phyloP scores from a whole-genome alignment of 2,797 vertebrate species.

The Ctenopoma multispine region DNA sequence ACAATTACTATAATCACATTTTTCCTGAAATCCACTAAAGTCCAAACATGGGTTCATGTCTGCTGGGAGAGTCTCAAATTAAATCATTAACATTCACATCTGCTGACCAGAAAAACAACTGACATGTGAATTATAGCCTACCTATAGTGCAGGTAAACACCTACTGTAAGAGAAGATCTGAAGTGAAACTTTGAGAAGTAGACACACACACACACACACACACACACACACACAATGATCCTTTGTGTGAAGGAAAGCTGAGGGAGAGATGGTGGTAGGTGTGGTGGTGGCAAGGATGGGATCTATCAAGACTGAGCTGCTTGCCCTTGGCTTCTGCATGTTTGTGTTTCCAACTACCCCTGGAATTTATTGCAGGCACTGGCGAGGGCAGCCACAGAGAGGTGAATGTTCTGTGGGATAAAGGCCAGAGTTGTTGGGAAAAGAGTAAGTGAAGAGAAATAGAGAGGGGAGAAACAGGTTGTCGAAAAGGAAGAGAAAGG shows the following conservation, averaged over 20 bases:
- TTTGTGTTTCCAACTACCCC: constrained; percentile 87
- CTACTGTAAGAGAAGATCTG: constrained; percentile 32
- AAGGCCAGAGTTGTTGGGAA: constrained; percentile 79
- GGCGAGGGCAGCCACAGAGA: constrained; percentile 67
- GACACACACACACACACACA: constrained; percentile 6
- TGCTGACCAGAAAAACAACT: constrained; percentile 71
- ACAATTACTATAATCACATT: constrained; percentile 84
- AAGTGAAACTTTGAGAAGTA: constrained; percentile 48
- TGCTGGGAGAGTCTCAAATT: constrained; percentile 78
- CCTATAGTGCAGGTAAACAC: constrained; percentile 55
- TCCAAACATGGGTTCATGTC: constrained; percentile 77
- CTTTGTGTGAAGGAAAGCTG: constrained; percentile 56
- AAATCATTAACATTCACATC: constrained; percentile 77
- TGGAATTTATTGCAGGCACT: constrained; percentile 86
- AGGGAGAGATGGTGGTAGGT: constrained; percentile 41
- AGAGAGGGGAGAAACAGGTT: constrained; percentile 37
- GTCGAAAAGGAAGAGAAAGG: constrained; percentile 47
- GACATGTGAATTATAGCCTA: constrained; percentile 45
- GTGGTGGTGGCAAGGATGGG: constrained; percentile 46
- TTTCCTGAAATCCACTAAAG: constrained; percentile 72
- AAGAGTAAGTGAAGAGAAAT: constrained; percentile 38
- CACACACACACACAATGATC: constrained; percentile 65
- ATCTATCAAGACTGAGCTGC: constrained; percentile 58
- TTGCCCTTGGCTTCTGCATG: constrained; percentile 72
- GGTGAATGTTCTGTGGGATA: constrained; percentile 76